Evolutionary conservation across 2,797 vertebrate genomes (phyloP).

Genomic region (Vireo griseus): DNA sequence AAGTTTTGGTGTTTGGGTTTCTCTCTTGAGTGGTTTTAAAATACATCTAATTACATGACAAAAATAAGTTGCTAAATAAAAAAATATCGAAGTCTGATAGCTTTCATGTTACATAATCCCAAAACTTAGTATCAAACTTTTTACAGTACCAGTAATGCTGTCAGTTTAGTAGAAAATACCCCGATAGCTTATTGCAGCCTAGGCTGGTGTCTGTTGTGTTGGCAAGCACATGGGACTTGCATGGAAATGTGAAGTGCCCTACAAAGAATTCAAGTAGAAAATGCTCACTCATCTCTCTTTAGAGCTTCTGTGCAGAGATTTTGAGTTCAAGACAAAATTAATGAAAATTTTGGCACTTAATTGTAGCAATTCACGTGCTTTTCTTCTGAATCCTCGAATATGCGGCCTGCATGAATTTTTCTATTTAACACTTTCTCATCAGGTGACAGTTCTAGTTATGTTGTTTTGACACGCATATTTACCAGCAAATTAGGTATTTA

Average conservation of each 20-base stretch:
- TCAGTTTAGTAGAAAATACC: not conserved
- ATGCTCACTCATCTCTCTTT: not conserved
- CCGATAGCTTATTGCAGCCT: not conserved
- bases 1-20: not conserved
- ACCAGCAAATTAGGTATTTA: not conserved
- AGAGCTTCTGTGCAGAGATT: not conserved
- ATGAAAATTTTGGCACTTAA: not conserved
- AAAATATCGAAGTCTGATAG: not conserved
- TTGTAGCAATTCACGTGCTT: not conserved
- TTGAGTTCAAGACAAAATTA: not conserved
- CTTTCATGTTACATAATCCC: not conserved
- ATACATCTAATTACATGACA: not conserved
- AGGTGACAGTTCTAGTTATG: not conserved
- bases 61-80: not conserved
- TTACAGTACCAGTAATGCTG: not conserved
- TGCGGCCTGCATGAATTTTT: not conserved
- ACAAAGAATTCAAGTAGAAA: not conserved
- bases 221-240: rapidly evolving
- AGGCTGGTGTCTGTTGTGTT: not conserved
- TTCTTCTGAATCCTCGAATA: not conserved
- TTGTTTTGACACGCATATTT: not conserved
- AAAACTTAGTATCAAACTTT: not conserved
- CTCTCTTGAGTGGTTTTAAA: not conserved
- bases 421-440: not conserved
- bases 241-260: not conserved